phyloP scores from a whole-genome alignment of 1,140 invertebrate genomes.

The Pseudachorutes palmiensis region DNA sequence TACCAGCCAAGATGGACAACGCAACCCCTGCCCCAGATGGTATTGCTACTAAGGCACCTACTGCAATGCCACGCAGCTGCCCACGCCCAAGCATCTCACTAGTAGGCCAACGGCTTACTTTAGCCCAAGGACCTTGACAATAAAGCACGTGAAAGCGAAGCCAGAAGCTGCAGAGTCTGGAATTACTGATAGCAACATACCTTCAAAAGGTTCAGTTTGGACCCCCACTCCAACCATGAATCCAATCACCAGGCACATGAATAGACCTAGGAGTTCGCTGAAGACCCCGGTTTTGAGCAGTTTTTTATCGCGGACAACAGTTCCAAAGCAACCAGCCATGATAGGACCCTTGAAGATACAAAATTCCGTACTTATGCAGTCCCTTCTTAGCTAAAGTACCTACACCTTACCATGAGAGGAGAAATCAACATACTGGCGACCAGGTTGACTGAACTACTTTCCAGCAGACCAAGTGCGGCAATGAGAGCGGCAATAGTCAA shows the following conservation, averaged over 20 bases:
- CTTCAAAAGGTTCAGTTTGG: not conserved
- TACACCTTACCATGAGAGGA: conserved; percentile 60
- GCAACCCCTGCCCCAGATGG: conserved; percentile 56
- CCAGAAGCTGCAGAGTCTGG: conserved; percentile 40
- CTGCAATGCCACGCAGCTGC: conserved; percentile 1
- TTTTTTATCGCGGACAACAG: conserved; percentile 62
- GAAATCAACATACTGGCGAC: conserved; percentile 81
- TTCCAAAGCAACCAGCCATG: conserved; percentile 74
- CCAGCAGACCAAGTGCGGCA: conserved; percentile 64
- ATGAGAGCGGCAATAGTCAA: conserved; percentile 66
- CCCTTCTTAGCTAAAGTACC: not conserved
- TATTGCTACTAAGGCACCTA: conserved; percentile 33
- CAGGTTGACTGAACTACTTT: conserved; percentile 70
- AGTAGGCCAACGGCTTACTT: conserved; percentile 60
- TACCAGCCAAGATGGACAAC: conserved; percentile 73
- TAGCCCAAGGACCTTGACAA: conserved; percentile 50
- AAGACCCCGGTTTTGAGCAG: conserved; percentile 58
- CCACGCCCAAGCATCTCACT: conserved; percentile 60
- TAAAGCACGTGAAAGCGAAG: conserved; percentile 48
- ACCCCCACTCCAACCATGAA: conserved; percentile 69
- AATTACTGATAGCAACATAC: not conserved
- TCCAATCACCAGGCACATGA: conserved; percentile 62
- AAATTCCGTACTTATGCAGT: conserved; percentile 1
- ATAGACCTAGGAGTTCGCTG: conserved; percentile 60
- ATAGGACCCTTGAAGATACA: conserved; percentile 58